Base-by-base conservation (phyloP, 2,888 invertebrate genomes). In the Neoitamus cyanurus region DNA sequence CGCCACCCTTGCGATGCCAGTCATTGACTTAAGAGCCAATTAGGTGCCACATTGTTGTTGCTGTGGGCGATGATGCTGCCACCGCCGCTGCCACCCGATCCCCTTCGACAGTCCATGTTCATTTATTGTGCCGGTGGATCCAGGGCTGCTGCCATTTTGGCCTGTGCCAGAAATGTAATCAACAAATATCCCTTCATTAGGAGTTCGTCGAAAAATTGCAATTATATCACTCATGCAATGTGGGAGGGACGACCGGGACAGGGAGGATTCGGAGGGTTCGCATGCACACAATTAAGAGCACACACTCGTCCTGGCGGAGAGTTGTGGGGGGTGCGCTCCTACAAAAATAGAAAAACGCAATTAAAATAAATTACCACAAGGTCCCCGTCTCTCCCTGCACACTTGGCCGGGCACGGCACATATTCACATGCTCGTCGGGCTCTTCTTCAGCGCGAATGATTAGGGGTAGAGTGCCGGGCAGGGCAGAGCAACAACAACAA, bases 151-250 rank as follows among this genome's bases (percentile, higher is more conserved):
- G 58, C 70, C 77, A 78, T 31, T 69, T 25, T 69, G 58, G 73
- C 73, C 80, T 83, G 83, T 30, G 34, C 58, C 83, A 68, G 77
- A 82, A 85, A 83, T 84, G 85, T 85, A 85, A 85, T 85, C 85
- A 85, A 85, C 85, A 82, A 85, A 85, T 85, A 85, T 85, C 85
- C 85, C 85, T 85, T 85, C 85, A 85, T 85, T 85, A 85, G 84
- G 85, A 85, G 77, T 84, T 84, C 72, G 85, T 84, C 85, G 85
- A 85, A 84, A 85, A 85, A 85, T 85, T 83, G 85, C 85, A 85
- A 85, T 85, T 85, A 85, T 85, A 83, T 77, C 85, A 85, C 85
- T 80, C 82, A 80, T 83, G 77, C 34, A 68, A 72, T 69, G 25
- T 48, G 36, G 15, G 36, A 11, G n/a, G 70, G 83, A 25, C 37